Evolutionary conservation across 2,113 vertebrate species (phyloP), one percentile per base, ranked within the genome.

Genomic region (Nansenia antarctica): DNA sequence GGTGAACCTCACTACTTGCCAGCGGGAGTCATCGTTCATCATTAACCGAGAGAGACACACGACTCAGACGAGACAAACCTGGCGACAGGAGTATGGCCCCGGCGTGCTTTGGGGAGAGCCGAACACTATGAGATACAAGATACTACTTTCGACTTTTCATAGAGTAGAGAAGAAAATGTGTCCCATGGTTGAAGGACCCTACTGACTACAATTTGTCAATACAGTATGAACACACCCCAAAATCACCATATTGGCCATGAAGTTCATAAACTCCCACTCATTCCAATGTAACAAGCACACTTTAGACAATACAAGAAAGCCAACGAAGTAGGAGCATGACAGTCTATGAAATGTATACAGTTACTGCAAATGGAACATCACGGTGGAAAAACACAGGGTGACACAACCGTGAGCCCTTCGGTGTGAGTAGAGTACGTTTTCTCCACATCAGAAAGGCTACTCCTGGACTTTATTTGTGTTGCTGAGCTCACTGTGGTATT

Each of bases 11-110:
- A 32, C 12, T 11, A 14, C 8, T 18, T 49, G 61, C 20, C 27
- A 30, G 15, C 1, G 27, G 54, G 81, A 80, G 72, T 83, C 69
- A 71, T 11, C 42, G 20, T 37, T 14, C 3, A 29, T 37, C 39
- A 35, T 61, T 60, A 69, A 7, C 57, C 58, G 3, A 31, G 39
- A 34, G 57, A 37, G 64, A 54, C 61, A 54, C 61, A 24, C 58
- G 35, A 70, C 47, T 62, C 60, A 14, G 24, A 62, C 31, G 24
- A 70, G 4, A 27, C 45, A 52, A 20, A 22, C 31, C 35, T 5
- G 15, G 20, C 35, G 65, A 2, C 26, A 32, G 26, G n/a, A 6
- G 18, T 7, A 57, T 27, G 54, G 54, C 27, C 27, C n/a, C n/a
- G n/a, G n/a, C n/a, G n/a, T 57, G 26, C 54, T 6, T 30, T 15